Evolutionary conservation across 2,888 invertebrate species (phyloP).

Genomic region (Leuctra nigra): DNA sequence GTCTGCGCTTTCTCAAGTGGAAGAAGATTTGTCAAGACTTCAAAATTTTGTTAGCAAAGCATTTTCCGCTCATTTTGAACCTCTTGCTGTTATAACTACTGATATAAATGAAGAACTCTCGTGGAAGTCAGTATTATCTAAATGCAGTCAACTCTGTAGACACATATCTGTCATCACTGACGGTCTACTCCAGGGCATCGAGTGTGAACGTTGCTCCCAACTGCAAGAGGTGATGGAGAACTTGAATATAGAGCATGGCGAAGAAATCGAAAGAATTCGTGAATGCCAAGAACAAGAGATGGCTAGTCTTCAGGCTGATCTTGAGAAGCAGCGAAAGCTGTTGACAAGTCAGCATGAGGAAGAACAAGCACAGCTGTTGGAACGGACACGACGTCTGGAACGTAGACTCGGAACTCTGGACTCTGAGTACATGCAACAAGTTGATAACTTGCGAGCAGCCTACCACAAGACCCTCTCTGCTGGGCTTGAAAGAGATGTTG

Average conservation of each 20-base stretch:
- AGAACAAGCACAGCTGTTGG: constrained; percentile 47
- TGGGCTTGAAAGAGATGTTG: constrained; percentile 53
- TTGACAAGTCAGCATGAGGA: constrained; percentile 38
- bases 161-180: constrained; percentile 44
- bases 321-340: constrained; percentile 32
- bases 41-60: constrained; percentile 6
- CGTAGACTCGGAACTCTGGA: constrained; percentile 66
- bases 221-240: constrained; percentile 47
- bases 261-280: constrained; percentile 34
- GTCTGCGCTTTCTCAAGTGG: constrained; percentile 4
- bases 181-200: constrained; percentile 38
- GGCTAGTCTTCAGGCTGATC: constrained; percentile 29
- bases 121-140: constrained; percentile 49
- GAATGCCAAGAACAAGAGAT: constrained; percentile 38
- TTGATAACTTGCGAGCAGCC: constrained; percentile 69
- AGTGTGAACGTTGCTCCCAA: constrained; percentile 45
- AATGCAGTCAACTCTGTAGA: constrained; percentile 50
- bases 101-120: neutral
- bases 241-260: constrained; percentile 35
- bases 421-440: constrained; percentile 76
- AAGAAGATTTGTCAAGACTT: neutral
- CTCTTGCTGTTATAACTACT: too few relatives aligned
- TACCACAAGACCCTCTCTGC: constrained; percentile 59
- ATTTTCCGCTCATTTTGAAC: neutral
- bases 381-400: constrained; percentile 65